Conservation (phyloP, 2,888 invertebrate species). For the Melanotus villosus region DNA sequence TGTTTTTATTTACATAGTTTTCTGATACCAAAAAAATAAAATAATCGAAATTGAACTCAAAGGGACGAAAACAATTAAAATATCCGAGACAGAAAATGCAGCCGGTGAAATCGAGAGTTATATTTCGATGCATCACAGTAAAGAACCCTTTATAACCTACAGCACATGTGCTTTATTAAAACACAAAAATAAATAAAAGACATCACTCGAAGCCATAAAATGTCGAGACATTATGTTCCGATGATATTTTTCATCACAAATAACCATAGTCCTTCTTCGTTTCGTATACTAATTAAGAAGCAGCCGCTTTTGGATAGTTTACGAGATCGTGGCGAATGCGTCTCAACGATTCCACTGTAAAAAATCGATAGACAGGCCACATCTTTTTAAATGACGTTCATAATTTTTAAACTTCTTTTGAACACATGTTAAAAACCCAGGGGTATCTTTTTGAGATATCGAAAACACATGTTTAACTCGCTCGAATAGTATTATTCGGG, state of each 20-base stretch:
- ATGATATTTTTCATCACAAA: conserved; percentile 47
- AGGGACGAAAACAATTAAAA: too few species aligned
- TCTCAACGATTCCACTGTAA: conserved; percentile 29
- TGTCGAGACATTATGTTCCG: conserved; percentile 45
- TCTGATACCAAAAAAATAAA: too few species aligned
- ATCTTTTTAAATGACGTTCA: conserved; percentile 41
- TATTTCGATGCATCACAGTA: conserved; percentile 31
- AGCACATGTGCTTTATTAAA: conserved; percentile 49
- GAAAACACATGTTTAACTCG: conserved; percentile 49
- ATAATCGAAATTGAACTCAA: too few species aligned
- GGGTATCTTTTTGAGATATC: conserved; percentile 49
- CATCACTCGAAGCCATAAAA: conserved; percentile 47
- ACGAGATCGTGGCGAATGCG: conserved; percentile 39
- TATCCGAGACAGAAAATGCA: background rate
- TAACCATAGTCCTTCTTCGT: conserved; percentile 24
- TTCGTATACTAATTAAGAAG: conserved; percentile 41
- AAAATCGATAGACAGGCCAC: conserved; percentile 45
- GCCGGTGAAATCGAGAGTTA: conserved; percentile 5
- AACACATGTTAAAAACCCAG: conserved; percentile 48
- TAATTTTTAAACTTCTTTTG: conserved; percentile 42
- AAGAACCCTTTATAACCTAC: conserved; percentile 33
- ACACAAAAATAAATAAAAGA: conserved; percentile 47
- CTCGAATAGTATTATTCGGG: conserved; percentile 33
- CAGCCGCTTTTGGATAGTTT: conserved; percentile 36
- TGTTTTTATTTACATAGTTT: too few species aligned